Evolutionary conservation across 37 sponge, comb jelly and placozoan species (phyloP).

Genomic region (Dysidea cf. avara): DNA sequence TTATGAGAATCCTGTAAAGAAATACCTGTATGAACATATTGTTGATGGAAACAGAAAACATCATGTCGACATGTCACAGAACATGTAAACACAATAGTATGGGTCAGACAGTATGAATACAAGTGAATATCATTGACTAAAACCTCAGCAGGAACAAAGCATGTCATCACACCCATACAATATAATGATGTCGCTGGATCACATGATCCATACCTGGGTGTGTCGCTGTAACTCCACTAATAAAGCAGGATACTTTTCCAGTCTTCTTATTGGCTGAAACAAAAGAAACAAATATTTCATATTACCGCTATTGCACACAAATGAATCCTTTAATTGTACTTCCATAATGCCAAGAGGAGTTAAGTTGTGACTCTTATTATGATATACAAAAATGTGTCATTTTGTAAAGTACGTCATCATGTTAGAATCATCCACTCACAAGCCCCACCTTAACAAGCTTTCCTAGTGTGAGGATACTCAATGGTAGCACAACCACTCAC

Average conservation of each 20-base stretch:
- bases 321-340: not conserved
- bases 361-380: too few relatives aligned
- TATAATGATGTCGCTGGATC: not conserved
- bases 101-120: too few relatives aligned
- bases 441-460: too few relatives aligned
- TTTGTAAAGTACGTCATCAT: too few relatives aligned
- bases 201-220: constrained; percentile 35
- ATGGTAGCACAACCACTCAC: too few relatives aligned
- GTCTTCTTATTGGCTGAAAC: constrained; percentile 69
- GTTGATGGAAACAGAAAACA: not conserved
- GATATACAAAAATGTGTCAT: not conserved
- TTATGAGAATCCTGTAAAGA: constrained; percentile 66
- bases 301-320: not conserved
- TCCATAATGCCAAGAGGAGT: not conserved
- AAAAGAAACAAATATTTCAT: not conserved
- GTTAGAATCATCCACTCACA: too few relatives aligned
- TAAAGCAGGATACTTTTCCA: constrained; percentile 85
- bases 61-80: too few relatives aligned
- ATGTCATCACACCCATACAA: constrained; percentile 1
- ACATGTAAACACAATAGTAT: too few relatives aligned
- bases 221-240: constrained; percentile 84
- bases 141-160: too few relatives aligned
- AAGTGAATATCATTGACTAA: too few relatives aligned
- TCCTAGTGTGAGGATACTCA: too few relatives aligned
- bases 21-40: not conserved